Conservation (phyloP, 1,140 invertebrate genomes). For the Polypedilum vanderplanki region DNA sequence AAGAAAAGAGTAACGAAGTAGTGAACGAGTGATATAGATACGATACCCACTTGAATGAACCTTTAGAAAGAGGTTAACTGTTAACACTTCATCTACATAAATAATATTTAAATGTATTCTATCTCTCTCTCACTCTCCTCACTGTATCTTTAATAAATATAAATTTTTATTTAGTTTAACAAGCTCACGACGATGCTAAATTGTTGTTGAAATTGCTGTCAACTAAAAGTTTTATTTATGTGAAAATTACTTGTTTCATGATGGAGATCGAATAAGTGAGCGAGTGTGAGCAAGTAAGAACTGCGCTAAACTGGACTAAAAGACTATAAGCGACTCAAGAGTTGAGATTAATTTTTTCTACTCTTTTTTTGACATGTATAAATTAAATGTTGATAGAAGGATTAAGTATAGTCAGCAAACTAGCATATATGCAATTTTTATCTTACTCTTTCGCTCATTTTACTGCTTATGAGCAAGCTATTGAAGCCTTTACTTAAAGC, state of each 20-base stretch:
- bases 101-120: constrained; percentile 11
- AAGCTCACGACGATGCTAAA: not conserved
- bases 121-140: not conserved
- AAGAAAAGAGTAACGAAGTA: too few relatives aligned
- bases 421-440: not conserved
- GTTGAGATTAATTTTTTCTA: not conserved
- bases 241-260: not conserved
- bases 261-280: not conserved
- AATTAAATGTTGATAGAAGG: constrained; percentile 12
- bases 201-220: constrained; percentile 11
- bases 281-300: not conserved
- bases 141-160: not conserved
- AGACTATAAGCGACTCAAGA: not conserved
- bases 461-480: not conserved
- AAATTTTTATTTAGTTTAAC: not conserved
- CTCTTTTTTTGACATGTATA: not conserved
- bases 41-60: not conserved
- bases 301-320: not conserved
- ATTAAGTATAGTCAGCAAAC: not conserved
- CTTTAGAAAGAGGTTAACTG: constrained; percentile 17
- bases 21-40: not conserved
- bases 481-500: not conserved
- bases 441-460: not conserved
- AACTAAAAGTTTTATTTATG: constrained; percentile 12
- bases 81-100: constrained; percentile 14